Percentiles rank a stretch among this genome's conserved stretches.
Conservation (phyloP, 2,113 vertebrate species). For the Lipophrys pholis region DNA sequence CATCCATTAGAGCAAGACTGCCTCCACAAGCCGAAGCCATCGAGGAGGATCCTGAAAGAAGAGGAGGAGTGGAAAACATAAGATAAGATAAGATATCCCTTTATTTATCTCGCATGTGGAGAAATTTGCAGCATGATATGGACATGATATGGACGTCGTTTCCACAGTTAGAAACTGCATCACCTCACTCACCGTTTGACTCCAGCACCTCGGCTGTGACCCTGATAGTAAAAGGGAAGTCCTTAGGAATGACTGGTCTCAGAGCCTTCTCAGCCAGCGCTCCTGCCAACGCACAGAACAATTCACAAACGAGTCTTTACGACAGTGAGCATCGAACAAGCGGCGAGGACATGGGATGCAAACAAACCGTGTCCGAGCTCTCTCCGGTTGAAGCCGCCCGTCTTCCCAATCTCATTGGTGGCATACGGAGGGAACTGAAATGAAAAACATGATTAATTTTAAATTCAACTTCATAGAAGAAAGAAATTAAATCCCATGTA, state of each 20-base stretch:
- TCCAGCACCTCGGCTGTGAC: conserved; percentile 97
- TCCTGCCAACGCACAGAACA: conserved; percentile 76
- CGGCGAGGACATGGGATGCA: neutral
- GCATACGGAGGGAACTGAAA: conserved; percentile 97
- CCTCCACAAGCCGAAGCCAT: conserved; percentile 97
- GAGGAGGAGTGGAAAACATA: neutral
- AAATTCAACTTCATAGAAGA: neutral
- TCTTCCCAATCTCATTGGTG: conserved; percentile 95
- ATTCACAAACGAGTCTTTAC: neutral
- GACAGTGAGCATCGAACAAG: neutral
- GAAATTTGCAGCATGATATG: too few species aligned
- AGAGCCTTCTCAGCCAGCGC: conserved; percentile 94
- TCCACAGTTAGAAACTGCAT: neutral
- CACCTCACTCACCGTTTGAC: conserved; percentile 90
- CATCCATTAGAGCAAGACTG: conserved; percentile 96
- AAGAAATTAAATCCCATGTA: neutral
- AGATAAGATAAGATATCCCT: too few species aligned
- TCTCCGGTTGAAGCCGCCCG: conserved; percentile 90
- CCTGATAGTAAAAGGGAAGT: conserved; percentile 97
- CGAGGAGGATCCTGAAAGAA: conserved; percentile 90
- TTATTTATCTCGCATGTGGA: too few species aligned
- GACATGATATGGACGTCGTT: neutral
- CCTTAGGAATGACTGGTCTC: conserved; percentile 91
- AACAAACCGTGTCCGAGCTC: conserved; percentile 95
- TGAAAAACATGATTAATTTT: neutral